Evolutionary conservation across 2,797 vertebrate genomes (phyloP).

Genomic region (Streptopelia turtur): DNA sequence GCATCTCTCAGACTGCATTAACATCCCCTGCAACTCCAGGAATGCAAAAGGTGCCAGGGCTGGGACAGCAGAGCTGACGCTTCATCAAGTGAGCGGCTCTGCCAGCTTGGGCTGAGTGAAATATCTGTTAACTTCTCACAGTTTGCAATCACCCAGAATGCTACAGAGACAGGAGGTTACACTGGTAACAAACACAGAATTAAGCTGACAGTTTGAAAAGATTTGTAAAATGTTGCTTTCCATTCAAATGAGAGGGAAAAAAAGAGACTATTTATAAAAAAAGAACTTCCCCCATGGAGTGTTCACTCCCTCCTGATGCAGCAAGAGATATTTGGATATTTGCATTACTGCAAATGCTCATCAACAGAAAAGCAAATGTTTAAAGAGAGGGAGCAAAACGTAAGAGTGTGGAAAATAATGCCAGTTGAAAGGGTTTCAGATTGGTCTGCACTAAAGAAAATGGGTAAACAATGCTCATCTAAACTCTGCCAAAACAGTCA

Average conservation of each 20-base stretch:
- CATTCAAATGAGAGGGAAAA: neutral
- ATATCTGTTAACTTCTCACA: neutral
- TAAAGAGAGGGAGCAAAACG: neutral
- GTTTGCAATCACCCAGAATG: neutral
- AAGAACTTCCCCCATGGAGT: neutral
- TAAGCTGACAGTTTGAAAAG: neutral
- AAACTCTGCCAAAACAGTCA: neutral
- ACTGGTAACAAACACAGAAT: neutral
- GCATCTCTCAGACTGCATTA: neutral
- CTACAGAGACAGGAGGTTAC: neutral
- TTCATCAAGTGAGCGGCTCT: neutral
- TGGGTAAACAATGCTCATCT: neutral
- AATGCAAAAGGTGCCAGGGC: neutral
- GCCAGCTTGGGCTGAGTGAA: neutral
- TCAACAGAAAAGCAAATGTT: neutral
- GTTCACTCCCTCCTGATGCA: neutral
- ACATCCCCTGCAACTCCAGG: neutral
- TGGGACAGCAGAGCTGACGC: neutral
- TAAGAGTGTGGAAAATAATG: neutral
- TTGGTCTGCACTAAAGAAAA: neutral
- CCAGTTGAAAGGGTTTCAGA: neutral
- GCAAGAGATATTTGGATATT: neutral
- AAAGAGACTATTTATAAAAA: neutral
- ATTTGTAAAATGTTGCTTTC: neutral
- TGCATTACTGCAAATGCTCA: neutral